Evolutionary conservation across 2,113 vertebrate genomes (phyloP).

Genomic region (Puffinus mauretanicus): DNA sequence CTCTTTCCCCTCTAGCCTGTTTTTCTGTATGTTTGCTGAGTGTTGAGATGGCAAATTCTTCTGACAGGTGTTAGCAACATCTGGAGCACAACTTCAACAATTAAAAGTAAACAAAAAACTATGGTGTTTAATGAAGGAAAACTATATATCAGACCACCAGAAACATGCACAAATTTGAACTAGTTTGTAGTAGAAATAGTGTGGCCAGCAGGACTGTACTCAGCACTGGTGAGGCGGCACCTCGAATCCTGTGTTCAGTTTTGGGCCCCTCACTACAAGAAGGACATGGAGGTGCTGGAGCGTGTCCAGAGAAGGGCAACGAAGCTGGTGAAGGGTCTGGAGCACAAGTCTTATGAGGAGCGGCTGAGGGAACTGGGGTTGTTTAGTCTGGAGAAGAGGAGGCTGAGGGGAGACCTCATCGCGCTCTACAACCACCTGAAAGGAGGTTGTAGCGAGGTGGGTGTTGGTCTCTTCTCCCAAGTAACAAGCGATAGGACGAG

Average conservation of each 20-base stretch:
- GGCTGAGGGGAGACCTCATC: background rate
- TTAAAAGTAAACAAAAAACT: background rate
- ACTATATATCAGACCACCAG: background rate
- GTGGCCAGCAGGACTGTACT: background rate
- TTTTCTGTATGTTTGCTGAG: background rate
- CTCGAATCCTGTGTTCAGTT: background rate
- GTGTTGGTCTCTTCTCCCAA: background rate
- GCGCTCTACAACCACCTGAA: background rate
- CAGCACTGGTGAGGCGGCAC: background rate
- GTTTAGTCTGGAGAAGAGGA: background rate
- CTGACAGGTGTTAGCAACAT: conserved; percentile 4
- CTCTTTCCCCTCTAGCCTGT: background rate
- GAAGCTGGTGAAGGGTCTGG: background rate
- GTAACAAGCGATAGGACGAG: background rate
- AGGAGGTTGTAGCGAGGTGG: background rate
- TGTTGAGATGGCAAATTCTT: background rate
- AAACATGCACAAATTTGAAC: background rate
- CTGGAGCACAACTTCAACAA: background rate
- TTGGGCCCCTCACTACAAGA: no score
- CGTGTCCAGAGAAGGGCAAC: background rate
- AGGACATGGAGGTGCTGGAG: background rate
- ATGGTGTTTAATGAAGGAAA: background rate
- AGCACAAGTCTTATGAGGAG: background rate
- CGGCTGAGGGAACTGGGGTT: background rate
- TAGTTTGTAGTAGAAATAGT: background rate